A percentile compares a stretch with the other conserved stretches of the same genome.
These are phyloP conservation scores for Podarcis cretensis DNA, from an alignment of 2,113 vertebrate species.

Conservation along the genomic window DNA sequence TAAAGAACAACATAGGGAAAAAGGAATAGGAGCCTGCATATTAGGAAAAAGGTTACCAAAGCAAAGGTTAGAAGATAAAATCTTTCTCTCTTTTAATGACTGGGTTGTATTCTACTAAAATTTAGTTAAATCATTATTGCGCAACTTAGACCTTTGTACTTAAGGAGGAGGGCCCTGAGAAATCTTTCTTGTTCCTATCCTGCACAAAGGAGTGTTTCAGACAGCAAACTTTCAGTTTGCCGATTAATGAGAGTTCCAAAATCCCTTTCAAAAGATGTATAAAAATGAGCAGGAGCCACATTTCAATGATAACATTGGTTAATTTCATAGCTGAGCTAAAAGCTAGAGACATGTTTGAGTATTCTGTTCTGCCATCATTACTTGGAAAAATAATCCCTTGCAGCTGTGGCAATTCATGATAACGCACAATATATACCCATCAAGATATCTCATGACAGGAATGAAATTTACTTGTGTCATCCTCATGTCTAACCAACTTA, in stretches of 20 bases:
- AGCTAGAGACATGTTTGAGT: slow-evolving; percentile 66
- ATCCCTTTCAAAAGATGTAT: neutral
- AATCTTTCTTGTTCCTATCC: neutral
- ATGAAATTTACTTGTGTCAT: slow-evolving; percentile 74
- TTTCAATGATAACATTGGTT: slow-evolving; percentile 61
- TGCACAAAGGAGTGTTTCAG: slow-evolving; percentile 7
- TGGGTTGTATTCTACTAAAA: no score
- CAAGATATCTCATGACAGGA: slow-evolving; percentile 76
- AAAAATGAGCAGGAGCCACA: slow-evolving; percentile 10
- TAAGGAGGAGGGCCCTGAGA: neutral
- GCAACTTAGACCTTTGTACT: neutral
- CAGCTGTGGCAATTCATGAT: slow-evolving; percentile 75
- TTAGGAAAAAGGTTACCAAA: neutral
- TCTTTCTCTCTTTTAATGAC: no score
- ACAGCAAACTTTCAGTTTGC: slow-evolving; percentile 49
- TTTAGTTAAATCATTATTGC: neutral
- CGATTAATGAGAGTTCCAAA: slow-evolving; percentile 40
- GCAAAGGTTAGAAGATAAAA: neutral
- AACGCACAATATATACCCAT: slow-evolving; percentile 73
- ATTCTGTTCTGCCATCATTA: slow-evolving; percentile 72
- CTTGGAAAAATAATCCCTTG: slow-evolving; percentile 70
- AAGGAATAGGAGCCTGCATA: neutral
- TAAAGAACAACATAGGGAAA: neutral
- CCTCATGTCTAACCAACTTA: slow-evolving; percentile 66
- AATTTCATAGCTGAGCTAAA: slow-evolving; percentile 73